These are phyloP conservation scores for Mycalesis mineus DNA, from an alignment of 2,888 invertebrate species.

Conservation along the genomic window DNA sequence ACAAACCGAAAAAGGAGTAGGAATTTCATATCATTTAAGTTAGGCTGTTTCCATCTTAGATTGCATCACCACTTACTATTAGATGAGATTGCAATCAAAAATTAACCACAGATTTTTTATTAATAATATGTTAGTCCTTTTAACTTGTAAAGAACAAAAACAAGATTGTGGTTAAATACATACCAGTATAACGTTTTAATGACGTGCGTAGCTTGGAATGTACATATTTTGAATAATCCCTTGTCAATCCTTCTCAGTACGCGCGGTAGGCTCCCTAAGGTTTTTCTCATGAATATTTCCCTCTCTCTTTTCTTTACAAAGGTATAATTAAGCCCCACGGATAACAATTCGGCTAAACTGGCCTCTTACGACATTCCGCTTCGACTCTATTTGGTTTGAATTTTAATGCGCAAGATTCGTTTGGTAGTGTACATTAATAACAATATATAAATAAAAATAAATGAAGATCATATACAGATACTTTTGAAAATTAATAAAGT, in stretches of 20 bases:
- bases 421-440: background rate
- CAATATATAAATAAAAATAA: too few relatives aligned
- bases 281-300: constrained; percentile 52
- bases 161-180: too few relatives aligned
- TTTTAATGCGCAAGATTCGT: constrained; percentile 39
- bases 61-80: too few relatives aligned
- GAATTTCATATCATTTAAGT: too few relatives aligned
- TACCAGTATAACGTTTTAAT: background rate
- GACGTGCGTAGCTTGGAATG: background rate
- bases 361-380: constrained; percentile 51
- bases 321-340: constrained; percentile 68
- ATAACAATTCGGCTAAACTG: constrained; percentile 49
- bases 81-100: too few relatives aligned
- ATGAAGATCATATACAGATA: too few relatives aligned
- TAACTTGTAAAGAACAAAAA: too few relatives aligned
- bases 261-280: constrained; percentile 36
- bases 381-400: constrained; percentile 39
- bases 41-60: too few relatives aligned
- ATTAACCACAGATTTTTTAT: too few relatives aligned
- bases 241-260: constrained; percentile 31
- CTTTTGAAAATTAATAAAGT: too few relatives aligned
- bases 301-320: constrained; percentile 48
- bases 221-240: constrained; percentile 35
- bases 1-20: too few relatives aligned
- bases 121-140: too few relatives aligned